Base-by-base conservation (phyloP, 2,888 invertebrate species). In the Azorinus chamasolen region DNA sequence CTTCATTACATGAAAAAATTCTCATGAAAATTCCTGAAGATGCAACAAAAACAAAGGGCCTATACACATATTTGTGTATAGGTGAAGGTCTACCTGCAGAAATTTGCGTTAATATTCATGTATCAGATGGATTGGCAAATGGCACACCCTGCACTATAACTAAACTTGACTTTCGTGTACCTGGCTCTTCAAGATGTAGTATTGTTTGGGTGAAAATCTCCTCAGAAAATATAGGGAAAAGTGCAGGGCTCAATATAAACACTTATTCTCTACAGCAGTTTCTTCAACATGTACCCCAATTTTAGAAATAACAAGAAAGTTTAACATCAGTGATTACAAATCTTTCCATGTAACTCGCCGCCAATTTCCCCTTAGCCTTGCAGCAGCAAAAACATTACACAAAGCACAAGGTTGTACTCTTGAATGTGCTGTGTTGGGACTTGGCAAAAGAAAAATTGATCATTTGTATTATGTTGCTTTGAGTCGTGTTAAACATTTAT, bases 81-180 rank as follows among this genome's bases (percentile, higher is more conserved):
- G 50, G 14, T 24, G 25, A 69, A 48, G 55, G 53, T 39, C 41
- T 57, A 22, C 50, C 66, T 45, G 71, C 58, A 45, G 71, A 68
- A 54, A 51, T 71, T 20, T 72, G 55, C 57, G 22, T 39, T n/a
- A 77, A 80, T 57, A 61, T 73, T 39, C 61, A 70, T 65, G 64
- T 69, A 32, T 48, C 73, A 43, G 80, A 79, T 76, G 82, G 79
- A 1, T 27, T 79, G 16, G 62, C 82, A 14, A 79, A 82, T 82
- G 82, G 82, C 8, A 57, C 76, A n/a, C 37, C 69, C 20, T 72
- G 79, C 27, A 25, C 41, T 39, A 25, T 81, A 2, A 77, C 66
- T 54, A 45, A 37, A 8, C 24, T 82, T 32, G 74, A 78, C 16
- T 70, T 39, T 14, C 18, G 68, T 18, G 51, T 69, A 25, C 20